Evolutionary conservation across 2,113 vertebrate genomes (phyloP), one percentile per base, ranked within the genome.

Genomic region (Micronisus gabar): DNA sequence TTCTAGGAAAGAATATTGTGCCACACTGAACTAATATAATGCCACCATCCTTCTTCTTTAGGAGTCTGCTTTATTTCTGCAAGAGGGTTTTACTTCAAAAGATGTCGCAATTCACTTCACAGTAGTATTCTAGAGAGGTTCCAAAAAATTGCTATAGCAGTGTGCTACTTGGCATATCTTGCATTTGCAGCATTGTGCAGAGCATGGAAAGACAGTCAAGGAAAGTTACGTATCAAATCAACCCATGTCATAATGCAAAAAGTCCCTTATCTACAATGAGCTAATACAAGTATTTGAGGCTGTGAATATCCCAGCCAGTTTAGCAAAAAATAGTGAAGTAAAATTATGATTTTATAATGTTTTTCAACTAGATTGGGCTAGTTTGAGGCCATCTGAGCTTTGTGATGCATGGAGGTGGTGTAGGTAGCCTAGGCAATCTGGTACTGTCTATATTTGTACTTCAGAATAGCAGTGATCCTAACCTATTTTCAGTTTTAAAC

Each of bases 401-500:
- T 82, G 74, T 56, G 66, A 30, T 94, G 78, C 40, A 26, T 19
- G 91, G 88, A 92, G 96, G 91, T 90, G 92, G 81, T 73, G 62
- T 86, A 88, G 81, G 81, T 85, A 88, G 84, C 45, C 17, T 1
- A 23, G 52, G 66, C 96, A 93, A 80, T 90, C 93, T 94, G 92
- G 40, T 86, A 34, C 58, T 65, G 58, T 62, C 92, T 93, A 41
- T 91, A 48, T 90, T 85, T 76, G 74, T 61, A 6, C 59, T 75
- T 72, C 22, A 68, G 52, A 50, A 27, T 22, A 68, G 38, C 81
- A 80, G 30, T 29, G 25, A 75, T 68, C 61, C 61, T 68, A 75
- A 85, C 43, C 10, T 10, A 32, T 85, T 94, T 61, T 45, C 66
- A 43, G 34, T 89, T 89, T 62, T 14, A 90, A 86, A n/a, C 22